Evolutionary conservation across 2,113 vertebrate genomes (phyloP).

Genomic region (Gorsachius goisagi): DNA sequence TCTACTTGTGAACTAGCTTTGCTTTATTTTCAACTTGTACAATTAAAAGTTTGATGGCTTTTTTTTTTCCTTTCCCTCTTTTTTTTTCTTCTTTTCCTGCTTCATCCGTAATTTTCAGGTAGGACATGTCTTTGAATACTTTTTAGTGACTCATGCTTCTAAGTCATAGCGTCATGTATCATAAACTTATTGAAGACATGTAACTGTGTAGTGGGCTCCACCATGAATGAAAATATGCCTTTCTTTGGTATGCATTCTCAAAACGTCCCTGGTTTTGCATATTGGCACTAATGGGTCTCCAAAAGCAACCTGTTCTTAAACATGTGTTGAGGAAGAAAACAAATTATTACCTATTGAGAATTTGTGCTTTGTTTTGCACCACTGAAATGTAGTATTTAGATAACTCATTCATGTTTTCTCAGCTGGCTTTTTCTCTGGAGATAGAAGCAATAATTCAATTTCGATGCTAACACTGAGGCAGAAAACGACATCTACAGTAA

Average conservation of each 20-base stretch:
- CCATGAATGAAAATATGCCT: background rate
- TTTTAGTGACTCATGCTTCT: background rate
- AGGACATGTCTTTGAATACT: constrained; percentile 27
- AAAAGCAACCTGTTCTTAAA: background rate
- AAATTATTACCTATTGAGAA: background rate
- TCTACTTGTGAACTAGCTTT: background rate
- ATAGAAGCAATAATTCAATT: constrained; percentile 6
- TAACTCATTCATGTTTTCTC: constrained; percentile 20
- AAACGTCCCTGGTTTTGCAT: background rate
- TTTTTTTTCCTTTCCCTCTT: background rate
- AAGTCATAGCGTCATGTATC: background rate
- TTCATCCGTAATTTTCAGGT: constrained; percentile 5
- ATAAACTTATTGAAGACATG: background rate
- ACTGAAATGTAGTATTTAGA: background rate
- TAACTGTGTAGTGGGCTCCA: background rate
- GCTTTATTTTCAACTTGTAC: background rate
- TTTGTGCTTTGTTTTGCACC: background rate
- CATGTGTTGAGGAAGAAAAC: background rate
- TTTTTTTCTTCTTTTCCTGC: background rate
- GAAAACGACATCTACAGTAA: background rate
- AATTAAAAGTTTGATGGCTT: constrained; percentile 11
- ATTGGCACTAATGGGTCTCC: background rate
- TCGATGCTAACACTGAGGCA: background rate
- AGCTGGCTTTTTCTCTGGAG: constrained; percentile 33
- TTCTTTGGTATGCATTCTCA: background rate